phyloP scores from a whole-genome alignment of 2,797 vertebrate species.

The Rhinogobio ventralis region DNA sequence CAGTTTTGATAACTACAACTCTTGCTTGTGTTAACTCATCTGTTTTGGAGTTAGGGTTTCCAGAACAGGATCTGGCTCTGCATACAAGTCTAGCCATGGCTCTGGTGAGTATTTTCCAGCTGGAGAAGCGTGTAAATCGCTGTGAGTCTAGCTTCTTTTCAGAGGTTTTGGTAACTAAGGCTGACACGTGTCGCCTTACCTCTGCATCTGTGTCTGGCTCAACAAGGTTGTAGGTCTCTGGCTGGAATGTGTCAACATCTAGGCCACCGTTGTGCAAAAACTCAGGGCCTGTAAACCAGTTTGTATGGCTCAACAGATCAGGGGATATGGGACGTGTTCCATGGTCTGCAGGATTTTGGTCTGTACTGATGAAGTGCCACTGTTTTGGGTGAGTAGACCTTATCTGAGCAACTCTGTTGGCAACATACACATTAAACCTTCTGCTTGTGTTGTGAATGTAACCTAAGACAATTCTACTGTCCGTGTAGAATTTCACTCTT shows the following conservation, averaged over 20 bases:
- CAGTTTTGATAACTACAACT: not conserved
- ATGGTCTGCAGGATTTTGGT: constrained; percentile 51
- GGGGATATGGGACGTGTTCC: not conserved
- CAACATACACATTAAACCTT: constrained; percentile 42
- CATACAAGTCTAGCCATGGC: not conserved
- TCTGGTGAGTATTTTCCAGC: too few relatives aligned
- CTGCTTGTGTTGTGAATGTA: constrained; percentile 9
- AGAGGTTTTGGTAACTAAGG: not conserved
- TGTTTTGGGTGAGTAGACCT: constrained; percentile 21
- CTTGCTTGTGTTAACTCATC: not conserved
- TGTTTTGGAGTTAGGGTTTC: not conserved
- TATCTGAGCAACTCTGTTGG: constrained; percentile 30
- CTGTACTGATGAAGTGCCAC: constrained; percentile 43
- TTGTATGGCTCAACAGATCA: not conserved
- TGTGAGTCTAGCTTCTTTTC: not conserved
- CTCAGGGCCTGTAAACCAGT: constrained; percentile 44
- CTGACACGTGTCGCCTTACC: not conserved
- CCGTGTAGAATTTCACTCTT: constrained; percentile 27
- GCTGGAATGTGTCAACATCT: not conserved
- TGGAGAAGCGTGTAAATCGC: not conserved
- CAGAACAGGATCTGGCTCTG: not conserved
- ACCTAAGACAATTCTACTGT: not conserved
- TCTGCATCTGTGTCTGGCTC: constrained; percentile 35
- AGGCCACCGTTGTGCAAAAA: constrained; percentile 4
- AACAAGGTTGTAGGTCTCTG: constrained; percentile 1